A percentile compares a stretch with the other conserved stretches of the same genome.
Conservation (phyloP, 2,113 vertebrate genomes). For the Calidris pugnax region DNA sequence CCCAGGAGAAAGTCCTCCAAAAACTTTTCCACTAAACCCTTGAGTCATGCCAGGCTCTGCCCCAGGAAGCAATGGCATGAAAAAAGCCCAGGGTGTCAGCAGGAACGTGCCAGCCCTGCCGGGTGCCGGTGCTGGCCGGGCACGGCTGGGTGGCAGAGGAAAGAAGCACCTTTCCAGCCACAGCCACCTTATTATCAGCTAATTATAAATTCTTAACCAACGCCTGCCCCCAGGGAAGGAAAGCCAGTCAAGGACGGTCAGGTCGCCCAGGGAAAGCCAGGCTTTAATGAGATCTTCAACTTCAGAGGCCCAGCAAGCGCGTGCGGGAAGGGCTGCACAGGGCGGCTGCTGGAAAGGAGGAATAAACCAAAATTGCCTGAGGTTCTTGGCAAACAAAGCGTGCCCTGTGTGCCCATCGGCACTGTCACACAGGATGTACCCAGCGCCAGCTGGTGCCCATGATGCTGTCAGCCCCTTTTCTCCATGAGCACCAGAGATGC, state of each 20-base stretch:
- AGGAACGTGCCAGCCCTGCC: accelerated
- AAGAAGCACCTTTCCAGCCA: background rate
- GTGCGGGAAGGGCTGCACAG: background rate
- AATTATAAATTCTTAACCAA: background rate
- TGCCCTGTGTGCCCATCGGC: background rate
- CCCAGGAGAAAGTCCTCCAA: background rate
- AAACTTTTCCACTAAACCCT: background rate
- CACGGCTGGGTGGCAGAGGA: background rate
- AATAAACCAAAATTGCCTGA: background rate
- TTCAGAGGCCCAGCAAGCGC: background rate
- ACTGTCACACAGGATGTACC: accelerated
- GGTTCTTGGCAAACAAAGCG: background rate
- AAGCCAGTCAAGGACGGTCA: conserved; percentile 7
- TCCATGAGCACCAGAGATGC: background rate
- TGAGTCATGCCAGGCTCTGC: accelerated
- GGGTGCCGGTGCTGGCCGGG: accelerated
- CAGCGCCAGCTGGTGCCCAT: background rate
- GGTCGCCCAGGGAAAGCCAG: background rate
- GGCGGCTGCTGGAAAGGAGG: background rate
- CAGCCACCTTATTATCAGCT: background rate
- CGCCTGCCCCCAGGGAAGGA: background rate
- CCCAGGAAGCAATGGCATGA: background rate
- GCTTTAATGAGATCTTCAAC: background rate
- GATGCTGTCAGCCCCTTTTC: background rate
- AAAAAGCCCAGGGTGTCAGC: accelerated